A percentile compares a stretch with the other conserved stretches of the same genome.
Conservation (phyloP, 2,797 vertebrate species). For the Micrastur ruficollis region DNA sequence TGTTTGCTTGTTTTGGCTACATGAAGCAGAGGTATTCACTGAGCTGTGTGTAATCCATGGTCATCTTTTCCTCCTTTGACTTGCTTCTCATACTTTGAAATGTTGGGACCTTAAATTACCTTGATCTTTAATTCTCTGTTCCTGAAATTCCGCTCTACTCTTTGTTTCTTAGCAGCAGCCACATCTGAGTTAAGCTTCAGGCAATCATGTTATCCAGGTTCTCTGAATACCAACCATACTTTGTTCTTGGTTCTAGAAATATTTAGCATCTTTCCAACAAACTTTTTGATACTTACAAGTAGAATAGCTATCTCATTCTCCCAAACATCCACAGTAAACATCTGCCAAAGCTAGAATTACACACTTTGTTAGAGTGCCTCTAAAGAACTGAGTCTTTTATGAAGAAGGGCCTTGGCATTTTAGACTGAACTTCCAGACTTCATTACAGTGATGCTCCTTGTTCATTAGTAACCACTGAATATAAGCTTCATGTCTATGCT, state of each 20-base stretch:
- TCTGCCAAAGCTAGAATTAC: neutral
- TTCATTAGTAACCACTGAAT: neutral
- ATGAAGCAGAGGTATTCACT: neutral
- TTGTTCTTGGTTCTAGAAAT: constrained; percentile 10
- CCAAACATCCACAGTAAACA: neutral
- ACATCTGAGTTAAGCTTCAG: neutral
- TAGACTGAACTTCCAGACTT: neutral
- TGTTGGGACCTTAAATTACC: neutral
- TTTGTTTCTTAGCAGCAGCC: neutral
- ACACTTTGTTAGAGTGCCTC: neutral
- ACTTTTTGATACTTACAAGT: neutral
- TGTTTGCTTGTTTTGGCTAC: neutral
- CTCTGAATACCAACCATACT: neutral
- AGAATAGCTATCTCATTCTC: neutral
- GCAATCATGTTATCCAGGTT: neutral
- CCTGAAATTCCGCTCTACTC: neutral
- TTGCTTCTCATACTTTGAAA: neutral
- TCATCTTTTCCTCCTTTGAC: neutral
- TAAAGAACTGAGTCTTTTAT: neutral
- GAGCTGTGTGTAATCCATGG: neutral
- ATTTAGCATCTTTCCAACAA: neutral
- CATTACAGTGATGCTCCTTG: neutral
- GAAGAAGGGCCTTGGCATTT: neutral
- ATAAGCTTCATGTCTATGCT: neutral
- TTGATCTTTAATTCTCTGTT: neutral